Conservation (phyloP, 23 tunicate genomes). For the Ascidia mentula region DNA sequence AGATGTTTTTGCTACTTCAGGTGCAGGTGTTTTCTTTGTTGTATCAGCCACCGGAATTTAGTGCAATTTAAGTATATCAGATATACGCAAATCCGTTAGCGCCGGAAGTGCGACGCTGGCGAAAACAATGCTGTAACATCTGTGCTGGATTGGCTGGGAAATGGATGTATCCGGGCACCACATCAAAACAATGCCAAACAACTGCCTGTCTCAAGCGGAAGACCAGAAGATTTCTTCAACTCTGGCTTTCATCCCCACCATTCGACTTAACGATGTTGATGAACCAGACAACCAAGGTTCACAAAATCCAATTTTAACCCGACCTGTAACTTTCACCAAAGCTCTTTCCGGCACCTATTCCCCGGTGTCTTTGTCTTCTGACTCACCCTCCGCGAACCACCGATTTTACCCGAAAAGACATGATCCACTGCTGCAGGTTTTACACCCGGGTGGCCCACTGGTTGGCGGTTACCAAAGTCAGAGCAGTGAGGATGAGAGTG, state of each 20-base stretch:
- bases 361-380: neutral
- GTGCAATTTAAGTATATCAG: too few species aligned
- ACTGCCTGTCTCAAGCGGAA: neutral
- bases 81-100: too few species aligned
- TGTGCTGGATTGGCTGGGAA: too few species aligned
- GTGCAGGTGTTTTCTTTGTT: too few species aligned
- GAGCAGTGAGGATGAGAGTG: slow-evolving; percentile 15
- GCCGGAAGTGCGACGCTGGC: too few species aligned
- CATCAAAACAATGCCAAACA: neutral
- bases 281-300: neutral
- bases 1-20: too few species aligned
- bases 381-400: neutral
- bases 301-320: neutral
- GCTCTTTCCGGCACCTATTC: neutral
- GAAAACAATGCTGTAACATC: too few species aligned
- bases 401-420: neutral
- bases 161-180: neutral
- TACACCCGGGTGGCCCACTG: neutral
- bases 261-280: neutral
- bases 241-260: neutral
- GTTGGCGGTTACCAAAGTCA: neutral
- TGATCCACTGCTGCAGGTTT: neutral
- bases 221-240: neutral
- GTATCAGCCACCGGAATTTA: too few species aligned
- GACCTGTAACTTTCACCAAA: neutral